Conservation (phyloP, 2,113 vertebrate genomes). For the Lontra canadensis region DNA sequence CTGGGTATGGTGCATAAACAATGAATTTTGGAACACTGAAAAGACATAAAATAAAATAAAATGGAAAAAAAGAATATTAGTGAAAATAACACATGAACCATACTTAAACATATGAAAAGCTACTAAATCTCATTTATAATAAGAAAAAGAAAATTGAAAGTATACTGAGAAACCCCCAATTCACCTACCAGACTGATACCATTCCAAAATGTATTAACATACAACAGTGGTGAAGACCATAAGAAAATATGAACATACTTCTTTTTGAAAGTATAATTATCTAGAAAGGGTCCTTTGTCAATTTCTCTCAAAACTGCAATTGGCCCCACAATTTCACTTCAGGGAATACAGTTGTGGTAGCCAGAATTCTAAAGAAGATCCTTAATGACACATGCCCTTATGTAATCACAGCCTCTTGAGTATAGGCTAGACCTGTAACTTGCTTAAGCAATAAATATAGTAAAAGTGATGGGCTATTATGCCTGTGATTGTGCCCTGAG, state of each 20-base stretch:
- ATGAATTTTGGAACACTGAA: too few relatives aligned
- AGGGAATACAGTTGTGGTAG: background rate
- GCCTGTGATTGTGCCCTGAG: background rate
- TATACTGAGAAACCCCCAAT: background rate
- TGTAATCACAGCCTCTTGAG: background rate
- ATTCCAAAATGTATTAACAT: background rate
- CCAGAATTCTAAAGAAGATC: background rate
- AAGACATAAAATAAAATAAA: too few relatives aligned
- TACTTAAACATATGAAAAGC: background rate
- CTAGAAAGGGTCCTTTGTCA: background rate
- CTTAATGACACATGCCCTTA: background rate
- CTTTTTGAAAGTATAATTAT: background rate
- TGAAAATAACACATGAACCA: background rate
- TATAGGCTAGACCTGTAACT: background rate
- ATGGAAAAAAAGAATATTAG: background rate
- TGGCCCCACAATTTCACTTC: background rate
- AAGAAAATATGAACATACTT: background rate
- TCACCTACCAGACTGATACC: background rate
- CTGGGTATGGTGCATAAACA: too few relatives aligned
- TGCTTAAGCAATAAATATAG: background rate
- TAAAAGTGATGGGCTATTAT: background rate
- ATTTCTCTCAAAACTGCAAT: background rate
- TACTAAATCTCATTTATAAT: background rate
- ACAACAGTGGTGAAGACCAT: background rate
- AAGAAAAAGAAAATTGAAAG: constrained; percentile 5